Conservation (phyloP, 2,797 vertebrate genomes). For the Sebastes kiyomatsui region DNA sequence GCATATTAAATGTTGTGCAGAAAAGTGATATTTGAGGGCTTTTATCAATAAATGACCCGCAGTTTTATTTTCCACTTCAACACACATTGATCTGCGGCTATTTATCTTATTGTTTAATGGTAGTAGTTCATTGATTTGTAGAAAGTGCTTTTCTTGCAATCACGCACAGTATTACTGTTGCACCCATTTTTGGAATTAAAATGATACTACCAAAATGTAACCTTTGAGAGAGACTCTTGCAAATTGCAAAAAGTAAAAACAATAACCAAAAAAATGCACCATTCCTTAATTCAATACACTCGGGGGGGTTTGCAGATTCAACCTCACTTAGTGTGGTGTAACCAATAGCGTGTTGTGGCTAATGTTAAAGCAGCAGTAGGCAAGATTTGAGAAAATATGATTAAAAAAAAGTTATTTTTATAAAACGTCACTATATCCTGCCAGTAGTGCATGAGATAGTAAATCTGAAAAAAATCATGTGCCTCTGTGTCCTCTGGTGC, state of each 20-base stretch:
- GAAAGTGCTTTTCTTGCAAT: constrained; percentile 1
- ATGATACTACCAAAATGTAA: not conserved
- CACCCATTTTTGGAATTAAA: not conserved
- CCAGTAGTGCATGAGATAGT: too few relatives aligned
- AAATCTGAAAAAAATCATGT: too few relatives aligned
- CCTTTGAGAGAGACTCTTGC: not conserved
- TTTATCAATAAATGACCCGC: constrained; percentile 27
- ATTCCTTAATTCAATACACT: not conserved
- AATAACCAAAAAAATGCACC: not conserved
- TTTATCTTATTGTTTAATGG: constrained; percentile 29
- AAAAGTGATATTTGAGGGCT: constrained; percentile 1
- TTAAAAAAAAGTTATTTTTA: too few relatives aligned
- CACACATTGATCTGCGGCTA: constrained; percentile 9
- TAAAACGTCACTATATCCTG: too few relatives aligned
- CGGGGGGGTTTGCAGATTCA: not conserved
- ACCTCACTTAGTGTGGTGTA: not conserved
- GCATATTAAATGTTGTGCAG: not conserved
- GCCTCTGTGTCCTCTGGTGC: too few relatives aligned
- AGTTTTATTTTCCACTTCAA: constrained; percentile 23
- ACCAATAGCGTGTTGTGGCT: not conserved
- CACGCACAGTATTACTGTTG: not conserved
- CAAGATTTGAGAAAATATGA: too few relatives aligned
- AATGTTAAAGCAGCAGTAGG: not conserved
- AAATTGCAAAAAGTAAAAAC: not conserved
- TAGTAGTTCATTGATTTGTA: constrained; percentile 1